Conservation (phyloP, 2,797 vertebrate genomes). For the Glyptemys insculpta region DNA sequence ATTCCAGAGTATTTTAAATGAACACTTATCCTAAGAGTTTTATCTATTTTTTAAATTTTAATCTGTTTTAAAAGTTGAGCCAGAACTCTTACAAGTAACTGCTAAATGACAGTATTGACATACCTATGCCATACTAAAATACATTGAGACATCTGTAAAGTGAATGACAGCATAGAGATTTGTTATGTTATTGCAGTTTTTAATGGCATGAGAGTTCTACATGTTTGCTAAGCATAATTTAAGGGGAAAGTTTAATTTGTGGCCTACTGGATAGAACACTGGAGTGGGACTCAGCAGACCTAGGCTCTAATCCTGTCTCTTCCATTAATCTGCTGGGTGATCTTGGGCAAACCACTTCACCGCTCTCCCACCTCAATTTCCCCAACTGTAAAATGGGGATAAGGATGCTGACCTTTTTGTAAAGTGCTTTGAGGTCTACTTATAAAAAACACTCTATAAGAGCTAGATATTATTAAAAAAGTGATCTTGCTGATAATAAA, state of each 20-base stretch:
- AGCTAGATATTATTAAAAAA: not conserved
- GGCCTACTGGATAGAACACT: not conserved
- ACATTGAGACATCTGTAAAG: not conserved
- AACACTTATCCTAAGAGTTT: not conserved
- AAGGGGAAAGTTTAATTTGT: not conserved
- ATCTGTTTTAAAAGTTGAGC: not conserved
- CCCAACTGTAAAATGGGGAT: not conserved
- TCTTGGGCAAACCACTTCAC: not conserved
- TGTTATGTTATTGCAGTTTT: rapidly evolving
- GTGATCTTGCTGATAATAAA: not conserved
- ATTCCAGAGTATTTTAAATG: not conserved
- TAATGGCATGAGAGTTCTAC: rapidly evolving
- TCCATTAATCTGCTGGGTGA: not conserved
- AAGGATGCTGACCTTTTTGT: not conserved
- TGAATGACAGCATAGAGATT: not conserved
- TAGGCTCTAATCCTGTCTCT: not conserved
- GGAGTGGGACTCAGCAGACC: not conserved
- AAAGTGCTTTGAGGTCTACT: not conserved
- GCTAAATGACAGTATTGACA: not conserved
- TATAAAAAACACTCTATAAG: not conserved
- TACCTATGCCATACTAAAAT: rapidly evolving
- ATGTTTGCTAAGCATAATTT: not conserved
- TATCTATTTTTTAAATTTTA: not conserved
- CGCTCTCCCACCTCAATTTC: not conserved
- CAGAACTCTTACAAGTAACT: not conserved